Percentiles rank a stretch among this genome's conserved stretches.
Conservation (phyloP, 2,888 invertebrate genomes). For the Cryptus armator region DNA sequence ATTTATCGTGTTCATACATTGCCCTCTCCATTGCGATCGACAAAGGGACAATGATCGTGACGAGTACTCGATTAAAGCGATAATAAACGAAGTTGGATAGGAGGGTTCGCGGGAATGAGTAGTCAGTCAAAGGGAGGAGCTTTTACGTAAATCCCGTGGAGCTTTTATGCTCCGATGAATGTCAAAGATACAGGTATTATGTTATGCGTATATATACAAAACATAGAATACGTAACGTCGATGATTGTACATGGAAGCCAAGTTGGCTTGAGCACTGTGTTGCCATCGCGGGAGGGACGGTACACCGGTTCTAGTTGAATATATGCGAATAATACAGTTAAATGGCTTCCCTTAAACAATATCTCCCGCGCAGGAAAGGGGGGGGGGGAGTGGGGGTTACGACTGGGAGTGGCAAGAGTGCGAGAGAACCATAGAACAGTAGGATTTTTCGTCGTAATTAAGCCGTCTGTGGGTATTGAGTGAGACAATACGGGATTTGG, state of each 20-base stretch:
- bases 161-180: constrained; percentile 53
- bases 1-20: constrained; percentile 50
- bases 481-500: constrained; percentile 82
- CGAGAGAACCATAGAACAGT: constrained; percentile 8
- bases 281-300: neutral
- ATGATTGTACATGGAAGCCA: constrained; percentile 42
- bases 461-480: constrained; percentile 79
- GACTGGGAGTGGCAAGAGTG: too few relatives aligned
- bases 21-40: constrained; percentile 19
- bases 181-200: constrained; percentile 32
- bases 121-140: constrained; percentile 20
- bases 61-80: constrained; percentile 60
- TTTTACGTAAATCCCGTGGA: constrained; percentile 47
- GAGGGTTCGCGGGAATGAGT: constrained; percentile 32
- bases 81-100: constrained; percentile 36
- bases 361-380: constrained; percentile 56
- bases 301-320: constrained; percentile 23
- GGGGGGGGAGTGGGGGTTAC: neutral
- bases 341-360: constrained; percentile 78
- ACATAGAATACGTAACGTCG: constrained; percentile 32
- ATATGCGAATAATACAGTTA: constrained; percentile 63
- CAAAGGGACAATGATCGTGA: constrained; percentile 40
- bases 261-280: constrained; percentile 34
- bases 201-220: constrained; percentile 26
- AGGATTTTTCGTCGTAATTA: constrained; percentile 81